Evolutionary conservation across 2,113 vertebrate species (phyloP).

Genomic region (Phyllostomus discolor): DNA sequence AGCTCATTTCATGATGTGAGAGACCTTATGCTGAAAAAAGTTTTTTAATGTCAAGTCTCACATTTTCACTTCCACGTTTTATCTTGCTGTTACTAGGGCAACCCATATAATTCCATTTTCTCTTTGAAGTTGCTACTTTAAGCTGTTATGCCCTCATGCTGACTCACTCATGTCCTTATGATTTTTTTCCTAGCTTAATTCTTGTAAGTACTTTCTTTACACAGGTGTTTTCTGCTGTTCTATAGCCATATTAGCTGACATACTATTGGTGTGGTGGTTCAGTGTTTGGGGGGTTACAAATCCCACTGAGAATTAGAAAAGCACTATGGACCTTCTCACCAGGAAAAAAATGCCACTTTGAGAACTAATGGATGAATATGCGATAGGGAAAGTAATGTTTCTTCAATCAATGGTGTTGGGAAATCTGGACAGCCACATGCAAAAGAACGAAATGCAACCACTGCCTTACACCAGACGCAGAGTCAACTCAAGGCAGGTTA

Average conservation of each 20-base stretch:
- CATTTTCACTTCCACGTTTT: slow-evolving; percentile 63
- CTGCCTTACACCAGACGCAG: not conserved
- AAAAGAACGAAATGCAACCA: not conserved
- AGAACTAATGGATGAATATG: not conserved
- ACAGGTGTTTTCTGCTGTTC: slow-evolving; percentile 5
- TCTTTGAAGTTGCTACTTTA: slow-evolving; percentile 61
- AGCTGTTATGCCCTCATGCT: slow-evolving; percentile 22
- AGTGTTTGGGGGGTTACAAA: not conserved
- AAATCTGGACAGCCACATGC: not conserved
- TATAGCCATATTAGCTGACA: not conserved
- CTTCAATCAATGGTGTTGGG: not conserved
- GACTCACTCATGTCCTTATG: slow-evolving; percentile 39
- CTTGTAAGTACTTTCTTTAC: slow-evolving; percentile 5
- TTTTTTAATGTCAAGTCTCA: slow-evolving; percentile 38
- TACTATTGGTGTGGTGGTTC: not conserved
- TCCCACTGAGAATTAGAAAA: not conserved
- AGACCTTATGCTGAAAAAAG: slow-evolving; percentile 15
- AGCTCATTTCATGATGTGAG: slow-evolving; percentile 28
- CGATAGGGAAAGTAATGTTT: not conserved
- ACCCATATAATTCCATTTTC: slow-evolving; percentile 66
- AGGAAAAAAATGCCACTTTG: not conserved
- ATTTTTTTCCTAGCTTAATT: slow-evolving; percentile 34
- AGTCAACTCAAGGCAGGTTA: not conserved
- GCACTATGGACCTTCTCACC: not conserved
- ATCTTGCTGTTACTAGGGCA: slow-evolving; percentile 62